phyloP scores from a whole-genome alignment of 2,888 invertebrate genomes.

The Hirtodrosophila duncani region DNA sequence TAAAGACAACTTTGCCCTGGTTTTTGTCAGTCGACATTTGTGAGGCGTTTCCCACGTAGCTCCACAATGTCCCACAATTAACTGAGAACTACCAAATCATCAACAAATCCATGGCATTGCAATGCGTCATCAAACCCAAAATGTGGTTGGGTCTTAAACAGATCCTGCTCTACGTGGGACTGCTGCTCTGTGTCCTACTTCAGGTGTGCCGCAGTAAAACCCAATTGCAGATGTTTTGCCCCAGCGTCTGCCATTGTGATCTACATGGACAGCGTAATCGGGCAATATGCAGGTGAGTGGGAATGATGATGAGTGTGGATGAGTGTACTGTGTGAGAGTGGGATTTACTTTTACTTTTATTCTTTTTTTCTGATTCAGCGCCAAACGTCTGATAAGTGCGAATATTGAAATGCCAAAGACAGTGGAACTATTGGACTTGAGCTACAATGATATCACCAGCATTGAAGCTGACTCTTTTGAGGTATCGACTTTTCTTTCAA shows the following conservation, averaged over 20 bases:
- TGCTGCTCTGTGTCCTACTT: constrained; percentile 53
- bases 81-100: background rate
- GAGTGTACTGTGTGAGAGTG: too few relatives aligned
- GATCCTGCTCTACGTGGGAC: constrained; percentile 59
- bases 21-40: constrained; percentile 28
- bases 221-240: constrained; percentile 62
- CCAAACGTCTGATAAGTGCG: constrained; percentile 81
- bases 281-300: constrained; percentile 75
- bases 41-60: constrained; percentile 14
- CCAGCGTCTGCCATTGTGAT: constrained; percentile 74
- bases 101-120: constrained; percentile 44
- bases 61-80: constrained; percentile 38
- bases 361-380: constrained; percentile 68
- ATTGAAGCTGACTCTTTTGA: constrained; percentile 82
- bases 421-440: constrained; percentile 82
- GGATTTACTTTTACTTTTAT: constrained; percentile 11
- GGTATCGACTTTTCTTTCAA: too few relatives aligned
- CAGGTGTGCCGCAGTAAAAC: constrained; percentile 62
- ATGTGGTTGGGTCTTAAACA: constrained; percentile 63
- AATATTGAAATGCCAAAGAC: constrained; percentile 81
- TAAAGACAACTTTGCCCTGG: background rate
- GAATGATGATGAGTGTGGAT: background rate
- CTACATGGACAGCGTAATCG: constrained; percentile 69
- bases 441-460: constrained; percentile 82
- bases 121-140: constrained; percentile 55